Conservation (phyloP, 2,113 vertebrate genomes). For the Otus sunia region DNA sequence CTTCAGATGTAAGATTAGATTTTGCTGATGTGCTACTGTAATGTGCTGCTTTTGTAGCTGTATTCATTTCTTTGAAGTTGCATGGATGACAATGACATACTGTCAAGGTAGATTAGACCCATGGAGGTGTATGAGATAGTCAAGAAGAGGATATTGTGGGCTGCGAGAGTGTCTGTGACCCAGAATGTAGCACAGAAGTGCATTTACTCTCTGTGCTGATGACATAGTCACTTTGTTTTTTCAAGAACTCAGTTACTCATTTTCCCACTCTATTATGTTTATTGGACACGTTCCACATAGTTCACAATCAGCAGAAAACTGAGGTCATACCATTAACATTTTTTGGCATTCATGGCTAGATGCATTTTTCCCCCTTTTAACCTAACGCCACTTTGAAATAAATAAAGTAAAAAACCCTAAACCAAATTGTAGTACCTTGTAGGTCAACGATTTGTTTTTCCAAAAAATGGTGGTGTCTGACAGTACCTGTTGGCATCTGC, state of each 20-base stretch:
- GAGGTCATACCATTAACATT: background rate
- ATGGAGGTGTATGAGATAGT: background rate
- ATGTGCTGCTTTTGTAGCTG: background rate
- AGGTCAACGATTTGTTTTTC: background rate
- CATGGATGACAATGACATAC: accelerated
- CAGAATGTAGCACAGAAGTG: background rate
- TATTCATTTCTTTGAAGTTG: background rate
- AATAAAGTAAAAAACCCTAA: background rate
- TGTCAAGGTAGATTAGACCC: background rate
- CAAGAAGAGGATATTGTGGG: background rate
- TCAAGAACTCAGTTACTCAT: background rate
- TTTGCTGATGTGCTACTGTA: background rate
- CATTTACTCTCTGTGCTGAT: background rate
- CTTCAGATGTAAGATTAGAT: background rate
- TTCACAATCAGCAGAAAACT: background rate
- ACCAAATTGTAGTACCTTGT: background rate
- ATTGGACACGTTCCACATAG: background rate
- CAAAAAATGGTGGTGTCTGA: background rate
- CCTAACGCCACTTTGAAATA: background rate
- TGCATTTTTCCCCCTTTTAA: background rate
- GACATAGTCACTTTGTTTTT: background rate
- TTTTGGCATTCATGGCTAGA: background rate
- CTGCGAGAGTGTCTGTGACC: background rate
- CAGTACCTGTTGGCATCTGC: background rate
- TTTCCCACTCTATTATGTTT: background rate